Evolutionary conservation across 2,888 invertebrate genomes (phyloP), one percentile per base, ranked within the genome.

Genomic region (Eumerus sabulonum): DNA sequence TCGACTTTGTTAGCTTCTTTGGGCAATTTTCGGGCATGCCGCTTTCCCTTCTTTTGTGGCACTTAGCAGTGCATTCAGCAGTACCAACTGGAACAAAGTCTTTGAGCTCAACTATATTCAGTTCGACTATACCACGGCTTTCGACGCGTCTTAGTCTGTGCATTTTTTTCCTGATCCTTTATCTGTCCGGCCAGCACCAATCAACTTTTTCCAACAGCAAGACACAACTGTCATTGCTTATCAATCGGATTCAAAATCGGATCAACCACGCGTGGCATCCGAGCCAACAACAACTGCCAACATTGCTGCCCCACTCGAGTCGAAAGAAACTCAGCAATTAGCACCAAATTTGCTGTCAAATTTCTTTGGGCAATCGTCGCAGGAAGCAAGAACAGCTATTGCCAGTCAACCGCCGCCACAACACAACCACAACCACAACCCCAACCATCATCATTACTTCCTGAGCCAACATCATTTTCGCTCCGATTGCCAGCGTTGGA

Each of bases 391-490:
- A 36, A 48, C 76, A 67, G 66, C 66, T 77, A 66, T 66, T 7
- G 47, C 76, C 76, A 67, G 16, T 36, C 19, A 60, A 72, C 2
- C 56, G n/a, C n/a, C n/a, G n/a, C 66, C 38, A 67, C 56, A 67
- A 19, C 19, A 35, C 66, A 59, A 59, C 17, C 63, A 27, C 73
- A 74, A 19, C 54, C 81, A 67, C 82, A 82, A 82, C 56, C 82
- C 35, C n/a, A n/a, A n/a, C 76, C 56, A 48, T 27, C 27, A 27
- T 53, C 79, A 47, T 71, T 68, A 40, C 76, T 82, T 9, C 60
- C 83, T 4, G 84, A 84, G 68, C 74, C 83, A 11, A 76, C 82
- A 50, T 81, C 83, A 44, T 86, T 85, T 82, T 27, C 27, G 27
- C 3, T 27, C 7, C 27, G 27, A 27, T 27, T 27, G 2, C 27